Evolutionary conservation across 2,888 invertebrate species (phyloP).

Genomic region (Acanthoscelides obtectus): DNA sequence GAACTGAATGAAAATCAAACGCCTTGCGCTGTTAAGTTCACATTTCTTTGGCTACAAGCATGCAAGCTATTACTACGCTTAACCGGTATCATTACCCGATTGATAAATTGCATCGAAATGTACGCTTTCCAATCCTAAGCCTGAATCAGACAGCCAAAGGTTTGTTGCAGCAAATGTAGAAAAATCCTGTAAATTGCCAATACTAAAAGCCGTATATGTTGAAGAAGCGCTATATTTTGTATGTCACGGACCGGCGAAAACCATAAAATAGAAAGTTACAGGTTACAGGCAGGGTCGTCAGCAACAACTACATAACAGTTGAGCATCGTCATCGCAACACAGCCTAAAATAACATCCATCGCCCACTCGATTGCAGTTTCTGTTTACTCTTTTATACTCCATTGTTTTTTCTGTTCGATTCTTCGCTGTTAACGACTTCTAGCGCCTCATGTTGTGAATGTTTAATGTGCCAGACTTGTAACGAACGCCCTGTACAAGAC

Average conservation of each 20-base stretch:
- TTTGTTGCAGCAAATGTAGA: background rate
- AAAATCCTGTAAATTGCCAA: background rate
- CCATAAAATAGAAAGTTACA: constrained; percentile 38
- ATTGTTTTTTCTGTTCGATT: constrained; percentile 6
- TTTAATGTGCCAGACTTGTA: no score
- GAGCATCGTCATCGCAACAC: background rate
- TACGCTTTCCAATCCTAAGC: background rate
- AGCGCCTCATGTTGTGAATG: no score
- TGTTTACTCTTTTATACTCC: constrained; percentile 15
- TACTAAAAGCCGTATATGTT: background rate
- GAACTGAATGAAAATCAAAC: no score
- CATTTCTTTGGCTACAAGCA: no score
- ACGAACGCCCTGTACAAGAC: no score
- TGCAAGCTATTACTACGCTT: no score
- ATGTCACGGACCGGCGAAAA: constrained; percentile 22
- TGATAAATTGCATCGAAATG: no score
- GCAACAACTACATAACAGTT: constrained; percentile 27
- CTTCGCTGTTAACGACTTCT: constrained; percentile 9
- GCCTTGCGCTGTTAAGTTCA: no score
- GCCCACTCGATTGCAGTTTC: constrained; percentile 2
- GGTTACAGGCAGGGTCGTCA: no score
- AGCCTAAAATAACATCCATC: background rate
- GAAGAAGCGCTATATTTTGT: constrained; percentile 11
- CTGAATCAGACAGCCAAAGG: background rate
- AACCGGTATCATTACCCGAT: no score